Base-by-base conservation (phyloP, 2,797 vertebrate genomes). In the Rallus crepitans region DNA sequence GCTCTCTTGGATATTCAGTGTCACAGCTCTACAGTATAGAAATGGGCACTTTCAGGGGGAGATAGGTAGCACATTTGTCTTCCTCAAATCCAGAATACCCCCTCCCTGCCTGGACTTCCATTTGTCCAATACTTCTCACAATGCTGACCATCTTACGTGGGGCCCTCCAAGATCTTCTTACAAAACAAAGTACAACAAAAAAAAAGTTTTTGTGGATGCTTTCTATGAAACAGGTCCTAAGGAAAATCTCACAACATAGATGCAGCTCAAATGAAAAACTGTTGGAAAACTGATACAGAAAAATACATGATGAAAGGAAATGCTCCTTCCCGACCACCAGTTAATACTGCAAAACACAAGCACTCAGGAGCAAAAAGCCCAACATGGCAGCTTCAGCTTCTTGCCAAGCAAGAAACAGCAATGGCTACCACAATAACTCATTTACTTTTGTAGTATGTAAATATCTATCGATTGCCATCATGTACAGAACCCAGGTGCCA, bases 401-500 rank as follows among this genome's bases (percentile, higher is more conserved):
- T 37, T 77, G 73, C 78, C 85, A 84, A 92, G 85, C 80, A 86
- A 70, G 80, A 73, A 96, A 73, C 33, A 90, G 87, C 70, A 95
- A 79, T 86, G 89, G 64, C 93, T 87, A 84, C 79, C 55, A 81
- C 60, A 82, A n/a, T 72, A 90, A 82, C 83, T 89, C 69, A 52
- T 70, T 90, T 84, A 70, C 59, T 94, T 90, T 11, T 90, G 77
- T 88, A 92, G 81, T 79, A 89, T 66, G 89, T 93, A 96, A 96
- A 93, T 94, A 96, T 90, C 88, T 91, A 85, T 55, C 86, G 93
- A 94, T 79, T 94, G 90, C 85, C 73, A 94, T 79, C 88, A 91
- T 91, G 40, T 55, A 82, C 16, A 40, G 70, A 90, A 89, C 52
- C 61, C 14, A 76, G 84, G 80, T 94, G 91, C 91, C 80, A 93